Base-by-base conservation (phyloP, 1,140 invertebrate genomes). In the Vanessa atalanta region DNA sequence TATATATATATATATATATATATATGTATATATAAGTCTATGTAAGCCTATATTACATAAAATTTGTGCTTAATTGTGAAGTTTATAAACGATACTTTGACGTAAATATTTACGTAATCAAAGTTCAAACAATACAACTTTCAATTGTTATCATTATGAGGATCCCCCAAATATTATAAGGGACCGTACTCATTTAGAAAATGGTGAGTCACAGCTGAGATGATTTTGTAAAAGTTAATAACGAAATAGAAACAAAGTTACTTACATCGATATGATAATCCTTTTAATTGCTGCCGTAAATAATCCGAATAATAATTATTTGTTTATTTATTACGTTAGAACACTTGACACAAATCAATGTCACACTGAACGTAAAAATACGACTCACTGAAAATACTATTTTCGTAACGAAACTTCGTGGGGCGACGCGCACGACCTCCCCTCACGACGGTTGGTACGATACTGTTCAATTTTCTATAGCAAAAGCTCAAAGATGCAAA, bases 401-500 rank as follows among this genome's bases (percentile, higher is more conserved):
- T 75, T 70, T 75, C 68, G 73, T 75, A 70, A 65, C 61, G 67
- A 64, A 75, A 75, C 73, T 75, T 75, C 68, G 47, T 6, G 51
- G 65, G 43, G 68, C 20, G n/a, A 20, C 63, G 47, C 73, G 68
- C 60, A 23, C 73, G 63, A 65, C 61, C 73, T 43, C 63, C 73
- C 67, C 64, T n/a, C 20, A 43, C 63, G 53, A 65, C 68, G 60
- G 63, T 64, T 47, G 6, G 53, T 9, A 60, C 73, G 73, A 53
- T 70, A 75, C 73, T 75, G 73, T 37, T 47, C 68, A 65, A 60
- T 64, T 73, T 73, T 73, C 66, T 57, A 43, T 55, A 63, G 55
- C 57, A 67, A 73, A 53, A 70, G 50, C 68, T 15, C n/a, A 31
- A 69, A 69, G 66, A 57, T 69, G 73, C 73, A 61, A 75, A 70